Percentiles rank a stretch among this genome's conserved stretches.
phyloP scores from a whole-genome alignment of 2,797 vertebrate genomes.

The Garrulus glandarius region DNA sequence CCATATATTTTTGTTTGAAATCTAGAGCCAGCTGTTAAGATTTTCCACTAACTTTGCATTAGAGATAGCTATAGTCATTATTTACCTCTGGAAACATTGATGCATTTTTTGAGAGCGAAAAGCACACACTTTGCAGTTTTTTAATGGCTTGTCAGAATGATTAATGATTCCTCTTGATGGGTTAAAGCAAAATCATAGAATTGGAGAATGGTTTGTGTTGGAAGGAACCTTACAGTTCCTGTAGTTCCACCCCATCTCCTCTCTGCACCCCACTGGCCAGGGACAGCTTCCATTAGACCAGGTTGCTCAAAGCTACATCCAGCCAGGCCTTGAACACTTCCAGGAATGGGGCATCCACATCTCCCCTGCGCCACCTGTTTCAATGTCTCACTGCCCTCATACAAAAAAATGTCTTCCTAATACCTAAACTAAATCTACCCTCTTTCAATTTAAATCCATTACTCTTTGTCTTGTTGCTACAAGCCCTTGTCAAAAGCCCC shows the following conservation, averaged over 20 bases:
- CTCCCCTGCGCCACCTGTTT: rapidly evolving
- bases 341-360: not conserved
- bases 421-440: not conserved
- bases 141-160: not conserved
- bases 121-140: not conserved
- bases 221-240: not conserved
- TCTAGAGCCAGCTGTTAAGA: not conserved
- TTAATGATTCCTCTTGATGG: not conserved
- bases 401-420: not conserved
- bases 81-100: not conserved
- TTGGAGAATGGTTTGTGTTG: not conserved
- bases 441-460: not conserved
- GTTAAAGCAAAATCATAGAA: not conserved
- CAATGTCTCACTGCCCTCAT: too few species aligned
- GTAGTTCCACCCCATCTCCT: not conserved
- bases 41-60: not conserved
- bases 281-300: not conserved
- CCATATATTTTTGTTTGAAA: not conserved
- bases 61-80: not conserved
- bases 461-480: not conserved
- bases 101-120: not conserved
- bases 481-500: not conserved
- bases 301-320: not conserved
- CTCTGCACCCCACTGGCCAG: rapidly evolving
- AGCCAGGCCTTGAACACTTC: not conserved